phyloP scores from a whole-genome alignment of 2,888 invertebrate genomes.

The Tenthredo distinguenda region DNA sequence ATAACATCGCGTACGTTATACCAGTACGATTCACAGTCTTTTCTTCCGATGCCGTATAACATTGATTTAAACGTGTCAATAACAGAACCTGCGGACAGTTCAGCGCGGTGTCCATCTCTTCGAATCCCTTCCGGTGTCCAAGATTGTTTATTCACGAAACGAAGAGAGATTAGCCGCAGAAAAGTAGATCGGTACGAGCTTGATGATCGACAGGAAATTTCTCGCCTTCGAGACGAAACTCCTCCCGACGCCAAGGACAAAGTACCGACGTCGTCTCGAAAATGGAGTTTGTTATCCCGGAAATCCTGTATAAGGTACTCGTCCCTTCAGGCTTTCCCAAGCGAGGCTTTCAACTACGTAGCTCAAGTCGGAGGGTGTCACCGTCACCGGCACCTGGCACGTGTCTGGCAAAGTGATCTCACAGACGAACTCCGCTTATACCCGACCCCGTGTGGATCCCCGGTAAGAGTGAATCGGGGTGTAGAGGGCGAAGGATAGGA shows the following conservation, averaged over 20 bases:
- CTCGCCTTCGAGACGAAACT: not conserved
- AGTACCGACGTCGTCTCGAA: not conserved
- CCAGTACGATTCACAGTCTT: not conserved
- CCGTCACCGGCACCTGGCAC: conserved; percentile 28
- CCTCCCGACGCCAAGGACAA: not conserved
- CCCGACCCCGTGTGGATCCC: not conserved
- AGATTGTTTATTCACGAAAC: not conserved
- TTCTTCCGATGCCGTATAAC: not conserved
- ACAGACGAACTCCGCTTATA: conserved; percentile 27
- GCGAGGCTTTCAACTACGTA: conserved; percentile 3
- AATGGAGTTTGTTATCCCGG: conserved; percentile 19
- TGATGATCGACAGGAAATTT: not conserved
- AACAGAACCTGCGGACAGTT: not conserved
- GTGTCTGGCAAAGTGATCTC: conserved; percentile 28
- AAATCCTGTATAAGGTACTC: conserved; percentile 33
- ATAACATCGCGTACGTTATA: not conserved
- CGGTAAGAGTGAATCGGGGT: not conserved
- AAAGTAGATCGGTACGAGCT: not conserved
- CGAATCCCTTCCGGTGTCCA: not conserved
- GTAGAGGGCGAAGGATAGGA: not conserved
- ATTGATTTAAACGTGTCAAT: not conserved
- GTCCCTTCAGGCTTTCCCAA: not conserved
- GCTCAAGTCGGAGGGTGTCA: conserved; percentile 13
- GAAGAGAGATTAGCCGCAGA: not conserved
- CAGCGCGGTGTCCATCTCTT: not conserved